These are phyloP conservation scores for Megastigmus dorsalis DNA, from an alignment of 2,888 invertebrate genomes.

Conservation along the genomic window DNA sequence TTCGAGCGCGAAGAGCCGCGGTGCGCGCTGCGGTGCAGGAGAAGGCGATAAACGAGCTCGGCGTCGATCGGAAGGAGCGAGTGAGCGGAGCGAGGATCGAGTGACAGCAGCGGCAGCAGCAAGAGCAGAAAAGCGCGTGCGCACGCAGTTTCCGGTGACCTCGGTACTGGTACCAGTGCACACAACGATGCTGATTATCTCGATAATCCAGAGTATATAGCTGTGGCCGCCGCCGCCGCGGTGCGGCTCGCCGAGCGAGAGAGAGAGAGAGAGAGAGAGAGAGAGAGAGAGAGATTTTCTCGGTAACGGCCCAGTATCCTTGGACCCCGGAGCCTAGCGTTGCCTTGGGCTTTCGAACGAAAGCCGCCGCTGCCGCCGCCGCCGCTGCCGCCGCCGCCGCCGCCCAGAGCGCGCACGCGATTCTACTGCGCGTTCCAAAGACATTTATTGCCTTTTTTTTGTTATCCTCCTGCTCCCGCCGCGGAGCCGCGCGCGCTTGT, in stretches of 20 bases:
- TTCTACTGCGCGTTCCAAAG: slow-evolving; percentile 68
- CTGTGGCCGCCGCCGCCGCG: slow-evolving; percentile 27
- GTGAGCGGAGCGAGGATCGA: neutral
- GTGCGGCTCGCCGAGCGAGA: neutral
- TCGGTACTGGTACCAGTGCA: slow-evolving; percentile 25
- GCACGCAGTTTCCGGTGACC: slow-evolving; percentile 50
- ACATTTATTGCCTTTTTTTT: slow-evolving; percentile 55
- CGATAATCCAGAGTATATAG: slow-evolving; percentile 38
- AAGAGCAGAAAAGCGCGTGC: slow-evolving; percentile 14
- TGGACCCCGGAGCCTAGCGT: slow-evolving; percentile 66
- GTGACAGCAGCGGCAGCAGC: neutral
- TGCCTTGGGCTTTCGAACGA: slow-evolving; percentile 67
- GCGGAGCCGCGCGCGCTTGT: too few relatives aligned
- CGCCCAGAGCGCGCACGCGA: slow-evolving; percentile 66
- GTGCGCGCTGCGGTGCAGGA: neutral
- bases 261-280: neutral
- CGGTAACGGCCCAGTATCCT: slow-evolving; percentile 70
- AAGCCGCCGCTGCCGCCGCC: too few relatives aligned
- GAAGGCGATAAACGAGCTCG: neutral
- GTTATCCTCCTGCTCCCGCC: neutral
- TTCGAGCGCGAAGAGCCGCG: too few relatives aligned
- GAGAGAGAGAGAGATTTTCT: slow-evolving; percentile 66
- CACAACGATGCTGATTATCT: slow-evolving; percentile 1
- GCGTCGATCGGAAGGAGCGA: neutral
- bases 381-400: slow-evolving; percentile 13